phyloP scores from a whole-genome alignment of 2,797 vertebrate genomes.

The Apogon hyalosoma region DNA sequence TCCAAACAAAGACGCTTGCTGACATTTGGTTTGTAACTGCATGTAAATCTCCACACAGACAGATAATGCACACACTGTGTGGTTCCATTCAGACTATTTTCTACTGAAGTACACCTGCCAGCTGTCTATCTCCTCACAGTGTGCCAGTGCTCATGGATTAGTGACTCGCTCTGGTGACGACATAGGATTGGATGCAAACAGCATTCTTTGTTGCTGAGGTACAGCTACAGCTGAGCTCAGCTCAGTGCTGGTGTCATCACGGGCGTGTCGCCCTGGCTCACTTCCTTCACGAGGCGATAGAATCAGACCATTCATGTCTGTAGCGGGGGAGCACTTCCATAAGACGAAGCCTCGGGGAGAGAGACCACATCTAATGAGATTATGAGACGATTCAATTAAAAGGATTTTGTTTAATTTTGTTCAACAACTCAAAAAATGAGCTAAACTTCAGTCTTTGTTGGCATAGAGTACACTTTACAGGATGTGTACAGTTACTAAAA shows the following conservation, averaged over 20 bases:
- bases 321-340: too few species aligned
- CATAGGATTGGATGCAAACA: slow-evolving; percentile 19
- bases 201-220: slow-evolving; percentile 18
- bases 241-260: slow-evolving; percentile 14
- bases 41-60: not conserved
- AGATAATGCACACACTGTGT: slow-evolving; percentile 12
- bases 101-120: slow-evolving; percentile 1
- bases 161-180: slow-evolving; percentile 14
- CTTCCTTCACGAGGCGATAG: slow-evolving; percentile 26
- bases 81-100: slow-evolving; percentile 7
- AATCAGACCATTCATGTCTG: slow-evolving; percentile 28
- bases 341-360: too few species aligned
- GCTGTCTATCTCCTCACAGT: not conserved
- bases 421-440: too few species aligned
- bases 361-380: too few species aligned
- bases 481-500: too few species aligned
- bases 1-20: not conserved
- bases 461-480: too few species aligned
- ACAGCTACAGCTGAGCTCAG: slow-evolving; percentile 21
- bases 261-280: slow-evolving; percentile 17
- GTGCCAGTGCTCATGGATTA: slow-evolving; percentile 9
- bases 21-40: not conserved
- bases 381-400: too few species aligned
- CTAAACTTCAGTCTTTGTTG: too few species aligned
- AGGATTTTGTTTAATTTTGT: too few species aligned